Conservation (phyloP, 1,140 invertebrate genomes). For the Cotesia typhae region DNA sequence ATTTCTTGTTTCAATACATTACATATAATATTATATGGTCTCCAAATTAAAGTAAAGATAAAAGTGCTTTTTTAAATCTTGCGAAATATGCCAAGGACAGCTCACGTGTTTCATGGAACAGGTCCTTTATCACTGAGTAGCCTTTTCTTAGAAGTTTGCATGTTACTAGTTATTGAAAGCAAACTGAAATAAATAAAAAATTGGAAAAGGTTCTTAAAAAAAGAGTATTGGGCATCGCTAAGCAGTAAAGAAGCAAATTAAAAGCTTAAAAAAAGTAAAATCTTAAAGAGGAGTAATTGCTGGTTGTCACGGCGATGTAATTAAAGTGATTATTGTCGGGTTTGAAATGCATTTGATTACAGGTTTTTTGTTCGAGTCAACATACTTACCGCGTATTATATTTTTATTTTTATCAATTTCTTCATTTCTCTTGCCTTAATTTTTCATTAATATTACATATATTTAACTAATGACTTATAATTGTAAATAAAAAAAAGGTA, state of each 20-base stretch:
- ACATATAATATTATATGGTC: not conserved
- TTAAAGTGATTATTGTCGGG: slow-evolving; percentile 43
- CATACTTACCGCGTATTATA: slow-evolving; percentile 1
- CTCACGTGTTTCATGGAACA: not conserved
- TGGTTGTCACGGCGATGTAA: slow-evolving; percentile 38
- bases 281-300: slow-evolving; percentile 35
- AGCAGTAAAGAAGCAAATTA: slow-evolving; percentile 11
- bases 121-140: not conserved
- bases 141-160: no score
- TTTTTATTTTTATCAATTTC: no score
- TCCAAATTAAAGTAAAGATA: not conserved
- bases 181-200: not conserved
- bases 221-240: no score
- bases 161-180: no score
- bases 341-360: slow-evolving; percentile 38
- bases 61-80: no score
- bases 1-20: no score
- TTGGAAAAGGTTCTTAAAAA: not conserved
- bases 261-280: slow-evolving; percentile 24
- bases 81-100: no score
- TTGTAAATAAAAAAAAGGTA: no score
- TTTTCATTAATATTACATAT: no score
- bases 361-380: slow-evolving; percentile 5
- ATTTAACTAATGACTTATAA: no score
- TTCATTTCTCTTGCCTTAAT: no score